phyloP scores from a whole-genome alignment of 2,888 invertebrate species.

The Lamproptera curius region DNA sequence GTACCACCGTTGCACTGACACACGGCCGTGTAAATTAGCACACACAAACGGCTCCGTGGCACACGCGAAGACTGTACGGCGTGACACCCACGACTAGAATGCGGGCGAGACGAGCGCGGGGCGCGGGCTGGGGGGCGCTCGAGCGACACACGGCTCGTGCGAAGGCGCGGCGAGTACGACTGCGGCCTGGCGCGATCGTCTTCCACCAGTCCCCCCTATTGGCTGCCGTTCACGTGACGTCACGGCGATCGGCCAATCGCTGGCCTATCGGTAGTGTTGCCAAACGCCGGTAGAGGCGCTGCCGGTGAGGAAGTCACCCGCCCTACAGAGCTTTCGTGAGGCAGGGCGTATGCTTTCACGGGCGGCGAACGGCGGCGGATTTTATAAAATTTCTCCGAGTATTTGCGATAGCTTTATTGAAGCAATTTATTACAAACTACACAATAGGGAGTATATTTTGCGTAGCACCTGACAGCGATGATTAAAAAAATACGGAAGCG shows the following conservation, averaged over 20 bases:
- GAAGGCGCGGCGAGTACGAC: slow-evolving; percentile 73
- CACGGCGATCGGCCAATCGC: slow-evolving; percentile 58
- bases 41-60: slow-evolving; percentile 73
- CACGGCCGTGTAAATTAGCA: slow-evolving; percentile 71
- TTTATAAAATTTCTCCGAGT: slow-evolving; percentile 42
- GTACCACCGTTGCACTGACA: slow-evolving; percentile 73
- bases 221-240: slow-evolving; percentile 63
- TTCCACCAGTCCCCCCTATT: slow-evolving; percentile 53
- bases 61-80: slow-evolving; percentile 76
- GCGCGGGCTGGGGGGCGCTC: slow-evolving; percentile 50
- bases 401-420: slow-evolving; percentile 8
- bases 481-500: slow-evolving; percentile 3
- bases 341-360: slow-evolving; percentile 70
- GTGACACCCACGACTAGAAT: slow-evolving; percentile 77
- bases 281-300: slow-evolving; percentile 54
- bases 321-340: slow-evolving; percentile 72
- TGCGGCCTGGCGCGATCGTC: slow-evolving; percentile 65
- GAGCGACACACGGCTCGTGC: slow-evolving; percentile 69
- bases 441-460: no score
- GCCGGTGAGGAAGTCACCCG: slow-evolving; percentile 62
- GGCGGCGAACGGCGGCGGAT: slow-evolving; percentile 47
- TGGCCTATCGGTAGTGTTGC: slow-evolving; percentile 40
- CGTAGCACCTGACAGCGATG: neutral
- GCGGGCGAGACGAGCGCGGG: slow-evolving; percentile 68
- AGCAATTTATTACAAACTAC: no score